Evolutionary conservation across 2,113 vertebrate genomes (phyloP).

Genomic region (Phaetusa simplex): DNA sequence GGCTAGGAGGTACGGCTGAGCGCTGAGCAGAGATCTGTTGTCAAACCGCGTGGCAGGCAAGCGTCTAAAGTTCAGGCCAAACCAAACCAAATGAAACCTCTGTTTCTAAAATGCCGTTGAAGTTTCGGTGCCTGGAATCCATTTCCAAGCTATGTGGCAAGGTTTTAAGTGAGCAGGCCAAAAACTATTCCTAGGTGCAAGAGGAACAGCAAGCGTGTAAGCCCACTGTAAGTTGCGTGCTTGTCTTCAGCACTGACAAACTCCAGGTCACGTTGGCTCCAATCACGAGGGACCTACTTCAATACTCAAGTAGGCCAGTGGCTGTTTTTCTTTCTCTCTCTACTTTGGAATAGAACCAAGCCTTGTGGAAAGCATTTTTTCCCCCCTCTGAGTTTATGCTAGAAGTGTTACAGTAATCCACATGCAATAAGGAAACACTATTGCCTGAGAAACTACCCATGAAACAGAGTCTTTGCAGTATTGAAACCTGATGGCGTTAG

Average conservation of each 20-base stretch:
- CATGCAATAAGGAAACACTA: neutral
- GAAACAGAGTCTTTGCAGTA: neutral
- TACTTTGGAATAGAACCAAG: neutral
- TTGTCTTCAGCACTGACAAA: neutral
- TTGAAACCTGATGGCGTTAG: neutral
- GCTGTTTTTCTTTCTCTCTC: neutral
- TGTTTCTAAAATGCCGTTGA: neutral
- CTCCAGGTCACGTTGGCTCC: neutral
- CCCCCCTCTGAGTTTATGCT: neutral
- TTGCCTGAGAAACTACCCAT: neutral
- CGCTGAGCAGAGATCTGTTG: neutral
- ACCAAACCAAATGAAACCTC: neutral
- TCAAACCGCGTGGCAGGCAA: neutral
- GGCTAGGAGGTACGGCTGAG: neutral
- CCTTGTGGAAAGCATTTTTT: constrained; percentile 5
- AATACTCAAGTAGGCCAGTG: neutral
- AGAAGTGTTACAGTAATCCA: neutral
- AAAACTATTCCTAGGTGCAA: neutral
- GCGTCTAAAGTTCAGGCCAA: neutral
- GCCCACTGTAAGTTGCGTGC: neutral
- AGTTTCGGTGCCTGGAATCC: neutral
- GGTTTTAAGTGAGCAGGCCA: neutral
- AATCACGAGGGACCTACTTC: neutral
- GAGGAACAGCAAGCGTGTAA: neutral
- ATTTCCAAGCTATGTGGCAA: neutral